Evolutionary conservation across 2,797 vertebrate genomes (phyloP).

Genomic region (Poeciliopsis presidionis): DNA sequence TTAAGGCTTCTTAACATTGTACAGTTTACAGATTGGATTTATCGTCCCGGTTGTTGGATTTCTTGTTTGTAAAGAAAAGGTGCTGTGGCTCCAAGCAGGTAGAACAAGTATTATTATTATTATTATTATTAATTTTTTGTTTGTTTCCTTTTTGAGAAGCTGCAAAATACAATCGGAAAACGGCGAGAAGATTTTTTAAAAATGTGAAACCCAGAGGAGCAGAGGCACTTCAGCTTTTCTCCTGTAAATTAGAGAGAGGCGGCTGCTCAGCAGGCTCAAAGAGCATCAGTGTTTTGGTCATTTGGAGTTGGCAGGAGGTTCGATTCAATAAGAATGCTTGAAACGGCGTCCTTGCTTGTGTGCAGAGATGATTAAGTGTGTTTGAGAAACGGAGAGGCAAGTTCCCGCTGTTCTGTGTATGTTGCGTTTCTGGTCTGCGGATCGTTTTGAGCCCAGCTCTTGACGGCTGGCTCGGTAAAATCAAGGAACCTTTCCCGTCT

Average conservation of each 20-base stretch:
- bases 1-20: slow-evolving; percentile 72
- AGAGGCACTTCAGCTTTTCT: slow-evolving; percentile 57
- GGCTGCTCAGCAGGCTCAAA: slow-evolving; percentile 31
- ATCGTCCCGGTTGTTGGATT: slow-evolving; percentile 49
- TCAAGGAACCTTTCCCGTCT: slow-evolving; percentile 42
- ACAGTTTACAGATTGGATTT: slow-evolving; percentile 63
- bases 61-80: slow-evolving; percentile 56
- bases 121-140: slow-evolving; percentile 29
- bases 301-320: slow-evolving; percentile 42
- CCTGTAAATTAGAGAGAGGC: slow-evolving; percentile 47
- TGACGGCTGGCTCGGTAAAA: slow-evolving; percentile 54
- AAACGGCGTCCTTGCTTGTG: slow-evolving; percentile 21
- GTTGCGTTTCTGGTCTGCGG: slow-evolving; percentile 36
- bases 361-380: slow-evolving; percentile 35
- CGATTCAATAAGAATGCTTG: slow-evolving; percentile 35
- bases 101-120: slow-evolving; percentile 53
- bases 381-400: slow-evolving; percentile 46
- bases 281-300: slow-evolving; percentile 34
- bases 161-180: slow-evolving; percentile 74
- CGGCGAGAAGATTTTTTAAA: slow-evolving; percentile 41
- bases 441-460: slow-evolving; percentile 33
- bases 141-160: slow-evolving; percentile 46
- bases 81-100: slow-evolving; percentile 54
- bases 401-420: slow-evolving; percentile 49
- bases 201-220: slow-evolving; percentile 57